Evolutionary conservation across 2,113 vertebrate genomes (phyloP), one percentile per base, ranked within the genome.

Genomic region (Caretta caretta): DNA sequence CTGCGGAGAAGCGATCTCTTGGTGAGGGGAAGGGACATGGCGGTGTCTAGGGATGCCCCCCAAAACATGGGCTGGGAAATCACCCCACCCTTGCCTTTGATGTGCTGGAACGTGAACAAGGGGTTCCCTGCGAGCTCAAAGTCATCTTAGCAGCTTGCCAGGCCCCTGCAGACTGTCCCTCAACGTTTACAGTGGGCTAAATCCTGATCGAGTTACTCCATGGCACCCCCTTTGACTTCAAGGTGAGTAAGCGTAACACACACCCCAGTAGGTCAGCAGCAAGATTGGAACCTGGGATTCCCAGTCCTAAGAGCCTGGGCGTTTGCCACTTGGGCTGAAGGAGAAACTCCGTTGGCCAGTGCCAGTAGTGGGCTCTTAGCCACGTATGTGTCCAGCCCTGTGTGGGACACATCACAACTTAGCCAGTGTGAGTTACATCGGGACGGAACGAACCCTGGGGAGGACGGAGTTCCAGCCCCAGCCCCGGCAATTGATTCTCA

Each of bases 401-500:
- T 8, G 8, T 20, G 65, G 35, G 65, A 10, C 35, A 69, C 17
- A 20, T 38, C 65, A 69, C 16, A 8, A 13, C 72, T 10, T 56
- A 38, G 20, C 20, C 10, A 19, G 14, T 6, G 48, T 19, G 62
- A n/a, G 31, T 6, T 69, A n/a, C 35, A 35, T 42, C 5, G 27
- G 27, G 38, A 6, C 83, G 50, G 53, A 46, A 4, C 1, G 7
- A 85, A 48, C 48, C 62, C 1, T 0, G 10, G 57, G n/a, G 65
- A 83, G 72, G 22, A 25, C 0, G 22, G 22, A 22, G 38, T 42
- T 46, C 38, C 69, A 24, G 38, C 9, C 17, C 38, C 22, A 6
- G n/a, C 8, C 38, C 38, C 17, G 20, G 69, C 72, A 24, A 10
- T 22, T 19, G 69, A 6, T 38, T 75, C 10, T 20, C n/a, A 10